Evolutionary conservation across 2,797 vertebrate species (phyloP), one percentile per base, ranked within the genome.

Genomic region (Gymnocypris eckloni): DNA sequence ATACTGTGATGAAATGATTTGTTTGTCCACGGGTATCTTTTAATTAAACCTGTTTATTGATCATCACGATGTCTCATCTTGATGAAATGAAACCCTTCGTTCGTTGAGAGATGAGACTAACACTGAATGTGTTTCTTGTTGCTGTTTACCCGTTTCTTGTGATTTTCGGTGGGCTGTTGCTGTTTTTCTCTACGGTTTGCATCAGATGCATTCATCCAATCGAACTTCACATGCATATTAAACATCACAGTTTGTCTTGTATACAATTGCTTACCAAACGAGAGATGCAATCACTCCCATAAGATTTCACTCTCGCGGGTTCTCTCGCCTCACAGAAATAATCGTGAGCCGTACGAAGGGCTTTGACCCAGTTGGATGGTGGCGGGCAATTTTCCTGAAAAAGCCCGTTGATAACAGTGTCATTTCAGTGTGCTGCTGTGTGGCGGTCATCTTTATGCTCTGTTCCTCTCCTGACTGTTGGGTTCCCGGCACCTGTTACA

Each of bases 291-390:
- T 67, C 79, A n/a, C 25, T 39, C 20, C 45, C 33, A 6, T 69
- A 6, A 69, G 79, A 52, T 39, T 52, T 25, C 28, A 6, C 11
- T 52, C 20, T 41, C 8, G 0, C 2, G 1, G n/a, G 8, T 66
- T 76, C 43, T 50, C 22, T 66, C 4, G 11, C 56, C 56, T 83
- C 71, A 1, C 0, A 75, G 28, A 50, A 73, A 37, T 75, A 64
- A 64, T 75, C 22, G 76, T 70, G 45, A 70, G 66, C 66, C 18
- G 48, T 25, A 6, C 37, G 69, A 59, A 54, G 52, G 25, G 33
- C 82, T 52, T n/a, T 83, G 72, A 83, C 82, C 71, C 71, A 76
- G 72, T 76, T 76, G 59, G 82, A 76, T 18, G 71, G 20, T 41
- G 71, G 43, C 11, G 82, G 20, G 28, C 43, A 76, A 76, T 76